A percentile compares a stretch with the other conserved stretches of the same genome.
Evolutionary conservation across 1,140 invertebrate species (phyloP).

Genomic region (Sycophila sp.): DNA sequence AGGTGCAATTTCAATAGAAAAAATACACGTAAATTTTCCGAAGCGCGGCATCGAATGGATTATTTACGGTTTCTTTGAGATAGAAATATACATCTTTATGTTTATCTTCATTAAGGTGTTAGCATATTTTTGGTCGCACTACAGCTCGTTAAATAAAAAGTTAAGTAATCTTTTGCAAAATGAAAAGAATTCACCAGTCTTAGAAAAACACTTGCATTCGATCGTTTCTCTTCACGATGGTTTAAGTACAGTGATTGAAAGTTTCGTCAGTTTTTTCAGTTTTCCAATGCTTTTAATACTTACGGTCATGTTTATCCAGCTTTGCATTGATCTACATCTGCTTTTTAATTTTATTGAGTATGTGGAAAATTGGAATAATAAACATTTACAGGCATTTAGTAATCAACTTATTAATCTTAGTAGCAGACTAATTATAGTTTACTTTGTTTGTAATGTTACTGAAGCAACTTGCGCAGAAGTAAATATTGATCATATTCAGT

Average conservation of each 20-base stretch:
- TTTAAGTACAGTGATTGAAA: not conserved
- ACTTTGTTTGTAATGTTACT: not conserved
- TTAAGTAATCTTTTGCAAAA: not conserved
- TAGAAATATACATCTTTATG: not conserved
- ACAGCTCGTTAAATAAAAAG: not conserved
- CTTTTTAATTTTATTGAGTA: not conserved
- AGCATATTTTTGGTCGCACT: not conserved
- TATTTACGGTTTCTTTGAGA: too few relatives aligned
- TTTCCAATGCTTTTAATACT: not conserved
- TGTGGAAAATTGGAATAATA: not conserved
- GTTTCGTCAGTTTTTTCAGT: not conserved
- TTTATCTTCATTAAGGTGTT: not conserved
- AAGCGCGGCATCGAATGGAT: too few relatives aligned
- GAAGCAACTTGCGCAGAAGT: not conserved
- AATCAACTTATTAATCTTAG: not conserved
- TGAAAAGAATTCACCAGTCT: not conserved
- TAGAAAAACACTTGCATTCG: not conserved
- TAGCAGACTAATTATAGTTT: not conserved
- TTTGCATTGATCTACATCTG: not conserved
- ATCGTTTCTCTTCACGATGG: not conserved
- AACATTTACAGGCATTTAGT: not conserved
- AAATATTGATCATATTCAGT: not conserved
- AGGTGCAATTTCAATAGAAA: too few relatives aligned
- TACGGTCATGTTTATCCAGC: not conserved
- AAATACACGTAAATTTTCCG: too few relatives aligned